phyloP scores from a whole-genome alignment of 2,797 vertebrate species.

The Tapirus indicus region DNA sequence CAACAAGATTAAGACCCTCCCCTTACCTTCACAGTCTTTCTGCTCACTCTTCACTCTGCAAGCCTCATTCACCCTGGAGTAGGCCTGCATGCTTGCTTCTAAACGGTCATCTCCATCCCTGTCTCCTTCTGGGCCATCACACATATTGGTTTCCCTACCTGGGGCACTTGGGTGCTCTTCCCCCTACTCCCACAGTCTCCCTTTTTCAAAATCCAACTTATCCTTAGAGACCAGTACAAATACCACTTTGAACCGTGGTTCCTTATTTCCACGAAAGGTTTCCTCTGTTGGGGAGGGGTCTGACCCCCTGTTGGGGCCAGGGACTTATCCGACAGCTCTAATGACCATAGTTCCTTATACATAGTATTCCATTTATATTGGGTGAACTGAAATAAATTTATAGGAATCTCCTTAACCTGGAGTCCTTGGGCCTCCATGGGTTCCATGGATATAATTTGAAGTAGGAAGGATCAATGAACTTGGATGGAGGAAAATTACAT shows the following conservation, averaged over 20 bases:
- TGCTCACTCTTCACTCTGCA: not conserved
- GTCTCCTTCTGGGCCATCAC: not conserved
- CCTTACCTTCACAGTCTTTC: not conserved
- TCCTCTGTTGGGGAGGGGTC: not conserved
- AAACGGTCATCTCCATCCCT: not conserved
- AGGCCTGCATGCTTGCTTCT: not conserved
- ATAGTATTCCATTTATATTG: constrained; percentile 45
- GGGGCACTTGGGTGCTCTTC: not conserved
- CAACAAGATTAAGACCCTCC: not conserved
- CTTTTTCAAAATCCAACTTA: constrained; percentile 47
- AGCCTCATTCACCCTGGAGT: not conserved
- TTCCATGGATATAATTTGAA: constrained; percentile 32
- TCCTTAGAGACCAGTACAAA: constrained; percentile 30
- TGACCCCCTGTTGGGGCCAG: not conserved
- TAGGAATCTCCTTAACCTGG: constrained; percentile 47
- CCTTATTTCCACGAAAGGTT: constrained; percentile 23
- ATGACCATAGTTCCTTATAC: constrained; percentile 44
- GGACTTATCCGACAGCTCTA: not conserved
- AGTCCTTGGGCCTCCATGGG: not conserved
- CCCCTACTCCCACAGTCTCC: not conserved
- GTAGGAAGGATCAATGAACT: constrained; percentile 25
- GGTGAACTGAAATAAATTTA: constrained; percentile 41
- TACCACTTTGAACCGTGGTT: constrained; percentile 37
- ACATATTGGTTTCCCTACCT: not conserved
- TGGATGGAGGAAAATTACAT: constrained; percentile 25